Evolutionary conservation across 2,888 invertebrate species (phyloP).

Genomic region (Caenorhabditis virilis): DNA sequence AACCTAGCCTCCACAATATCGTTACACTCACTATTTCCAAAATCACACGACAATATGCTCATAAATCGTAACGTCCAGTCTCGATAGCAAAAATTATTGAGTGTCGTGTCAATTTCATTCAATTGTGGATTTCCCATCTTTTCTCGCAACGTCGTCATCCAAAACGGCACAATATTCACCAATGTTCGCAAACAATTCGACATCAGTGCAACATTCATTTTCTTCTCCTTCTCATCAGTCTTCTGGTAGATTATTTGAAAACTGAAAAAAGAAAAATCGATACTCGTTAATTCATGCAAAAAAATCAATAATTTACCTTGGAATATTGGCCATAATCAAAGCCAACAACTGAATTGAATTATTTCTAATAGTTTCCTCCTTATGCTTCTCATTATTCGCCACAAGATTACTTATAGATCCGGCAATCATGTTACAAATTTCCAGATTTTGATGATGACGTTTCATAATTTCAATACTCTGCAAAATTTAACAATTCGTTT

Average conservation of each 20-base stretch:
- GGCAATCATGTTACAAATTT: constrained; percentile 18
- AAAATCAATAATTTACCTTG: constrained; percentile 5
- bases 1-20: constrained; percentile 24
- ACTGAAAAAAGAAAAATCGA: not conserved
- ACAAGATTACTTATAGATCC: constrained; percentile 30
- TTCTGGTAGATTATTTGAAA: too few species aligned
- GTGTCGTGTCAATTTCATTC: not conserved
- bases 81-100: constrained; percentile 3
- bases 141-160: constrained; percentile 6
- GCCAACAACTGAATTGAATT: constrained; percentile 8
- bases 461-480: constrained; percentile 2
- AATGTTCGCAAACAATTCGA: constrained; percentile 24
- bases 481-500: not conserved
- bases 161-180: constrained; percentile 27
- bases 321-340: constrained; percentile 2
- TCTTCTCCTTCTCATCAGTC: too few species aligned
- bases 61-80: constrained; percentile 10
- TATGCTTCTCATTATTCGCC: constrained; percentile 17
- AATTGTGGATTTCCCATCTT: constrained; percentile 2
- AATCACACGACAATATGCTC: constrained; percentile 8
- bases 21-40: constrained; percentile 1
- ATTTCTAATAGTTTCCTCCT: constrained; percentile 11
- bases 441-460: constrained; percentile 7
- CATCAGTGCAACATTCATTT: too few species aligned
- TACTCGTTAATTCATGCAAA: too few species aligned